Percentiles rank a stretch among this genome's conserved stretches.
phyloP scores from a whole-genome alignment of 2,888 invertebrate species.

The Polia nebulosa region DNA sequence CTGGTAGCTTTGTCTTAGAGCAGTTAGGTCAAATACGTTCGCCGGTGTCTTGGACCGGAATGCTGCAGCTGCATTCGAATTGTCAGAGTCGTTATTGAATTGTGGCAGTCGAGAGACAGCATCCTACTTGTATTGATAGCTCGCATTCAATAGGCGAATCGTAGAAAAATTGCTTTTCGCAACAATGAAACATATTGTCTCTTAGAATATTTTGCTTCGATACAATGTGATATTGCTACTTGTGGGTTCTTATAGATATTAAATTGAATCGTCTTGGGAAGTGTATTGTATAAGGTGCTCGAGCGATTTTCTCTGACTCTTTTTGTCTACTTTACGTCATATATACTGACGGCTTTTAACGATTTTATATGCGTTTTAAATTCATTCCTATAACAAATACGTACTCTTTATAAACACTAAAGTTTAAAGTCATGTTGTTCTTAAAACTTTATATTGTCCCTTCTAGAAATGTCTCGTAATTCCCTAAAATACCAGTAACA shows the following conservation, averaged over 20 bases:
- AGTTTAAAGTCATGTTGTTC: neutral
- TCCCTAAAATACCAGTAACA: slow-evolving; percentile 12
- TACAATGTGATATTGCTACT: slow-evolving; percentile 59
- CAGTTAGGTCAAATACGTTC: slow-evolving; percentile 11
- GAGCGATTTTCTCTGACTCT: neutral
- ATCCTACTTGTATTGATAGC: slow-evolving; percentile 72
- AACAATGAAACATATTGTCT: slow-evolving; percentile 71
- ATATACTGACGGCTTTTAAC: neutral
- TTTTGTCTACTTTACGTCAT: slow-evolving; percentile 8
- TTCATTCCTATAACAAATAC: too few species aligned
- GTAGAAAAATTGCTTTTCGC: slow-evolving; percentile 80
- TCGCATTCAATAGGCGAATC: slow-evolving; percentile 60
- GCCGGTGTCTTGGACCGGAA: slow-evolving; percentile 70
- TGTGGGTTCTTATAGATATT: slow-evolving; percentile 25
- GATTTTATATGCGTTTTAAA: neutral
- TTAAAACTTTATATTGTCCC: neutral
- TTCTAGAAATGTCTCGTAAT: neutral
- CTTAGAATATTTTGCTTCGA: slow-evolving; percentile 58
- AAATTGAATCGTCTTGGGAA: slow-evolving; percentile 14
- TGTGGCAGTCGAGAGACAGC: slow-evolving; percentile 80
- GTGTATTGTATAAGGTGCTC: slow-evolving; percentile 1
- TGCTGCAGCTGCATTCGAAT: slow-evolving; percentile 72
- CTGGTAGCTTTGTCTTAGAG: slow-evolving; percentile 3
- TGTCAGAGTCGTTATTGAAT: slow-evolving; percentile 82
- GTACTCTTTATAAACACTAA: slow-evolving; percentile 7